Base-by-base conservation (phyloP, 92 coral and sea anemone genomes). In the Ricordea florida region DNA sequence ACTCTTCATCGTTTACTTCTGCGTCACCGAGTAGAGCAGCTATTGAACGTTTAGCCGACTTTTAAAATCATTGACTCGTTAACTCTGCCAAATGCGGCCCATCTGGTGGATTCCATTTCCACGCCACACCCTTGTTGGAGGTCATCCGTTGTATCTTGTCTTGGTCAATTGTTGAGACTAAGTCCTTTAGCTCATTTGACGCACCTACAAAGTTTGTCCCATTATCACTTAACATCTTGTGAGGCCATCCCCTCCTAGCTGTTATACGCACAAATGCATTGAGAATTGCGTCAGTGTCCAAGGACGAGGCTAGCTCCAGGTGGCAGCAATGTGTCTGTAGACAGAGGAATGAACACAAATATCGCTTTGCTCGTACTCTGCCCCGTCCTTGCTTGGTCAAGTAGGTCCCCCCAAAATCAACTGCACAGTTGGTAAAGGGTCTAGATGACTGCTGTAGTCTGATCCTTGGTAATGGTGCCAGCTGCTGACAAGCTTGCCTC, bases 61-160 rank as follows among this genome's bases (percentile, higher is more conserved):
- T 85, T 4, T 71, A 79, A 82, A 85, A 72, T n/a, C n/a, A n/a
- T n/a, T 14, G 62, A 23, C 62, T 74, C 88, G 27, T 78, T 78
- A 31, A 85, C 82, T 18, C 82, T 78, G 16, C 82, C 91, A 56
- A 85, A 59, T 85, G 91, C 3, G 82, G 91, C 24, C 52, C 58
- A 10, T 27, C 63, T 21, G 82, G 86, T 47, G 86, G 86, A 16
- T 85, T 79, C 76, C 81, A 85, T 16, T 56, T 69, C 79, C 86
- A 85, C n/a, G 35, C 41, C 5, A 86, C 37, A 2, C 74, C 91
- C 21, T 49, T 67, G 33, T 75, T 86, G 16, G 83, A 74, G 3
- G 91, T 85, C 57, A 55, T 41, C 31, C 65, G 24, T 50, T 83
- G 46, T 15, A 83, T 16, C 62, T 53, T 51, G 64, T 51, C 64